phyloP scores from a whole-genome alignment of 2,888 invertebrate genomes.

The Atethmia centrago region DNA sequence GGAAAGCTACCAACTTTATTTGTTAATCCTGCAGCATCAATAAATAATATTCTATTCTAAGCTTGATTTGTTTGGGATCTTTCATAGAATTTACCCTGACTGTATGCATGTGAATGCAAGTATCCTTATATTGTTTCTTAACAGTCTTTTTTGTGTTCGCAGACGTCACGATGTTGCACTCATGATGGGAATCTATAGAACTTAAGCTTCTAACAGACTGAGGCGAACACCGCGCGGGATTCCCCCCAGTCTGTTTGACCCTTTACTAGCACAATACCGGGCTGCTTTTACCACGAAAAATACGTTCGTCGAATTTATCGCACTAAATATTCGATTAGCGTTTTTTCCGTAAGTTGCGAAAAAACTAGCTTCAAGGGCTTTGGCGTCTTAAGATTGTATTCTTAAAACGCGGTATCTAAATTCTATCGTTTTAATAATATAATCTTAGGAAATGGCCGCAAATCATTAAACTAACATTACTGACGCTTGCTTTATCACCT shows the following conservation, averaged over 20 bases:
- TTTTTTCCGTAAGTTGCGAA: slow-evolving; percentile 15
- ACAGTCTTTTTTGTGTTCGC: not conserved
- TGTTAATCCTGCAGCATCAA: not conserved
- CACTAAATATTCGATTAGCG: slow-evolving; percentile 43
- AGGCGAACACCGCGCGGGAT: not conserved
- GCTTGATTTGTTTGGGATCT: not conserved
- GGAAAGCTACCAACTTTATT: not conserved
- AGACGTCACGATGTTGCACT: not conserved
- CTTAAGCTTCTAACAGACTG: slow-evolving; percentile 2
- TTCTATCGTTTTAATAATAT: slow-evolving; percentile 8
- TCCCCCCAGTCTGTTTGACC: not conserved
- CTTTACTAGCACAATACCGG: not conserved
- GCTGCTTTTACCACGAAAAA: slow-evolving; percentile 20
- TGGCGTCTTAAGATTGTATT: slow-evolving; percentile 1
- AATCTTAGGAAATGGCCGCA: slow-evolving; percentile 2
- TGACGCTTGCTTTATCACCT: slow-evolving; percentile 43
- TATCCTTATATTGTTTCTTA: not conserved
- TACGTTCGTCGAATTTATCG: slow-evolving; percentile 39
- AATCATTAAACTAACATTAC: slow-evolving; percentile 26
- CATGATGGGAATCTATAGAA: not conserved
- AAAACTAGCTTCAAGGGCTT: slow-evolving; percentile 7
- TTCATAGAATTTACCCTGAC: not conserved
- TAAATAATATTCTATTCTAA: not conserved
- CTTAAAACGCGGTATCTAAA: not conserved
- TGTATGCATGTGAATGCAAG: slow-evolving; percentile 17